These are phyloP conservation scores for Hirundo rustica DNA, from an alignment of 2,797 vertebrate species.

Conservation along the genomic window DNA sequence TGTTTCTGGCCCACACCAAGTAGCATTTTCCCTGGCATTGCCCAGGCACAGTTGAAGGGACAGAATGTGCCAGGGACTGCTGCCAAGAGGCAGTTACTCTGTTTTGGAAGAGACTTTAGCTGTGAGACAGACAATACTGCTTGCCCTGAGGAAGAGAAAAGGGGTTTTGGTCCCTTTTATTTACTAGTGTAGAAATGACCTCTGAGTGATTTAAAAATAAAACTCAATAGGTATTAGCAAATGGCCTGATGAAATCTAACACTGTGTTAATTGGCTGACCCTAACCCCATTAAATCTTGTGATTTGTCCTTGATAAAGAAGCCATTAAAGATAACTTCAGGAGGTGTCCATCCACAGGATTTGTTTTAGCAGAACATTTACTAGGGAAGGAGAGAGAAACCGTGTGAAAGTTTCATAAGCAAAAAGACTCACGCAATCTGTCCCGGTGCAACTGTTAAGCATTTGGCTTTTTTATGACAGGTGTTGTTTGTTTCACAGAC, in stretches of 20 bases:
- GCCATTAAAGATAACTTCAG: not conserved
- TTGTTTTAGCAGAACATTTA: not conserved
- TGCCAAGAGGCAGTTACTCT: slow-evolving; percentile 31
- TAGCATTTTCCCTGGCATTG: not conserved
- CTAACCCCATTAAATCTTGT: not conserved
- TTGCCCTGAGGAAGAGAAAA: not conserved
- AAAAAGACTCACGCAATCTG: slow-evolving; percentile 79
- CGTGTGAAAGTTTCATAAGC: not conserved
- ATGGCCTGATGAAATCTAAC: not conserved
- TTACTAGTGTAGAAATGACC: not conserved
- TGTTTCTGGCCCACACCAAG: slow-evolving; percentile 18
- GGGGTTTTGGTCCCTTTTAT: not conserved
- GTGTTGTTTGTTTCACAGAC: slow-evolving; percentile 80
- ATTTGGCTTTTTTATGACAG: slow-evolving; percentile 86
- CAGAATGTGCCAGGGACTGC: not conserved
- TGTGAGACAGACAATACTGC: not conserved
- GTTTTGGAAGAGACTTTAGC: not conserved
- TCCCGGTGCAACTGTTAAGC: slow-evolving; percentile 78
- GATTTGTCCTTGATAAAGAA: not conserved
- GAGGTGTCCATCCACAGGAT: not conserved
- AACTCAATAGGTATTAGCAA: not conserved
- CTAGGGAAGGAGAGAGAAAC: not conserved
- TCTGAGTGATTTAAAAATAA: slow-evolving; percentile 14
- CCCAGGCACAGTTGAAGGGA: not conserved
- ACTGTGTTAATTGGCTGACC: not conserved